Base-by-base conservation (phyloP, 92 coral and sea anemone species). In the Actinostola sp. region DNA sequence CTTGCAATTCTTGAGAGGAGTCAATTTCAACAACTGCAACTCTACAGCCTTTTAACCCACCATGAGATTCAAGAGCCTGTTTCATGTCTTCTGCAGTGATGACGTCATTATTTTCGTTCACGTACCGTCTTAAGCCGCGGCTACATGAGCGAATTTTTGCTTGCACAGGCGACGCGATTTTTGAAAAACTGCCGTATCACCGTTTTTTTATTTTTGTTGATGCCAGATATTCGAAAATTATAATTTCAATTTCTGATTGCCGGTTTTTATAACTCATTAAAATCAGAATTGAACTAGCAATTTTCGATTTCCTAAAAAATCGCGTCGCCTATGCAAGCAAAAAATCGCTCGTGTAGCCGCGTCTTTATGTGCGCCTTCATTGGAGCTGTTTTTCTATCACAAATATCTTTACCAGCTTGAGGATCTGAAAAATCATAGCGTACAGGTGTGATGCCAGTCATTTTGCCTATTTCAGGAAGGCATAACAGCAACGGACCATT, bases 321-420 rank as follows among this genome's bases (percentile, higher is more conserved):
- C n/a, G n/a, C n/a, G n/a, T n/a, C n/a, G n/a, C n/a, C n/a, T n/a
- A n/a, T n/a, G n/a, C n/a, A n/a, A n/a, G n/a, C n/a, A n/a, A n/a
- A n/a, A n/a, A n/a, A n/a, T n/a, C n/a, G n/a, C n/a, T n/a, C n/a
- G n/a, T n/a, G n/a, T n/a, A n/a, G n/a, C n/a, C n/a, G n/a, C n/a
- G n/a, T n/a, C n/a, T n/a, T n/a, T n/a, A 77, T 79, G 71, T 78
- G 84, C 27, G 72, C 56, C 63, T 77, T 84, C 89, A 76, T 77
- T 10, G 83, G 63, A 32, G 89, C 89, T 49, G 64, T 84, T 24
- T 70, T 66, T 19, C 89, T n/a, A n/a, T n/a, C n/a, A n/a, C n/a
- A n/a, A n/a, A n/a, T n/a, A n/a, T n/a, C n/a, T n/a, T n/a, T n/a
- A n/a, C n/a, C n/a, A n/a, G n/a, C n/a, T n/a, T n/a, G n/a, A 58